Evolutionary conservation across 2,113 vertebrate species (phyloP), one percentile per base, ranked within the genome.

Genomic region (Cepphus grylle): DNA sequence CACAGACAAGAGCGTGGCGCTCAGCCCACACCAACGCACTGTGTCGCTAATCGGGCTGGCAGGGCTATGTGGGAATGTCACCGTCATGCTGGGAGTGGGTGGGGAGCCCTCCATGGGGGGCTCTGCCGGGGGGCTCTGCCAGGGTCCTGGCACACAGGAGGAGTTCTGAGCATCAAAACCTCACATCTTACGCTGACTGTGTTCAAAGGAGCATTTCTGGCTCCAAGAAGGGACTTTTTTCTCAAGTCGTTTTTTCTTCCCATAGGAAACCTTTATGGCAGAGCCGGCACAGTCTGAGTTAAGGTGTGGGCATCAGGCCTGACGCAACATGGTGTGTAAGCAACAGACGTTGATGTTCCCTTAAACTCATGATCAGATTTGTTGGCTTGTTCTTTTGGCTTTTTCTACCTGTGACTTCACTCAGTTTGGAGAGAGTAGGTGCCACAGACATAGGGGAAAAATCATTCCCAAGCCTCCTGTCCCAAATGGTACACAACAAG

Each of bases 11-110:
- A 70, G 25, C 11, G 3, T 0, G 0, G 40, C 7, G 2, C 55
- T 52, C 72, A 38, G 52, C 47, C 80, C 22, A 29, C n/a, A 32
- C 30, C 42, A 40, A 63, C 61, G 22, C 2, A 0, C 40, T 22
- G 11, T 34, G 36, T 42, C 47, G 55, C 42, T 50, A 21, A 34
- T 81, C 1, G 1, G 56, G 40, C 63, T 69, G 79, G 56, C 40
- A 30, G 21, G 32, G 55, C 34, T 30, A 19, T 6, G 36, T 38
- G 43, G 53, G 74, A 70, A 65, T 5, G 2, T 76, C 43, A 11
- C 36, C 0, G 0, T 70, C n/a, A 12, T 0, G 0, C 29, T 52
- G 36, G 49, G 73, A 61, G 15, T 9, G 20, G 21, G 47, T 47
- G 38, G 23, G 59, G 47, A 88, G 32, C 15, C 10, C 42, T 56